Base-by-base conservation (phyloP, 1,140 invertebrate genomes). In the Coelopa frigida region DNA sequence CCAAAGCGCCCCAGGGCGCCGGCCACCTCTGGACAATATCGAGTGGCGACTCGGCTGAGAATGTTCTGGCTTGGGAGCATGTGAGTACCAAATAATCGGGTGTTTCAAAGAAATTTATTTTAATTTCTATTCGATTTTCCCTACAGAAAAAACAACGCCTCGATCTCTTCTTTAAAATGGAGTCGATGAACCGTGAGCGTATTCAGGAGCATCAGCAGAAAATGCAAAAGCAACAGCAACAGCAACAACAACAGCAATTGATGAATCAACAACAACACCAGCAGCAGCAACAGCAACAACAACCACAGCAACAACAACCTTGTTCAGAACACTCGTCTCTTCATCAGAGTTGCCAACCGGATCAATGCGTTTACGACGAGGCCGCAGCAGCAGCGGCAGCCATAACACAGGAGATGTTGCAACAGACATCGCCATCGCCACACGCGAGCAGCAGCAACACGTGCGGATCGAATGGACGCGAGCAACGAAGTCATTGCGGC, bases 11-110 rank as follows among this genome's bases (percentile, higher is more conserved):
- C 0, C 84, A 87, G 46, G 88, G 87, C 8, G 86, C 87, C 3
- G 88, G 88, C 12, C 88, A 92, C 65, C 74, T 90, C 14, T 91
- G 88, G 87, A 86, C 84, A 0, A 79, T 91, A 17, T 81, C 82
- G 4, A 80, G 79, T 61, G 75, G 75, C 8, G 75, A 77, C 47
- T 70, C 67, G 3, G 67, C 67, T 1, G 66, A 68, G 40, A 69
- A 70, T 50, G 56, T 64, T 0, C 41, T 70, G 12, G 67, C 67
- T 32, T 70, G 67, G 67, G 66, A 70, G 51, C 67, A 70, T 57
- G 67, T 70, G 53, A 59, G 61, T 58, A 10, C 12, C 4, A 6
- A 17, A 24, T 31, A 4, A 21, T 11, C 4, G 27, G 23, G 40
- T 15, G 6, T 8, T 18, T 10, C 3, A 26, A 37, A 37, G 8